phyloP scores from a whole-genome alignment of 30 jellyfish, hydroid and myxozoan genomes.

The Cassiopea xamachana region DNA sequence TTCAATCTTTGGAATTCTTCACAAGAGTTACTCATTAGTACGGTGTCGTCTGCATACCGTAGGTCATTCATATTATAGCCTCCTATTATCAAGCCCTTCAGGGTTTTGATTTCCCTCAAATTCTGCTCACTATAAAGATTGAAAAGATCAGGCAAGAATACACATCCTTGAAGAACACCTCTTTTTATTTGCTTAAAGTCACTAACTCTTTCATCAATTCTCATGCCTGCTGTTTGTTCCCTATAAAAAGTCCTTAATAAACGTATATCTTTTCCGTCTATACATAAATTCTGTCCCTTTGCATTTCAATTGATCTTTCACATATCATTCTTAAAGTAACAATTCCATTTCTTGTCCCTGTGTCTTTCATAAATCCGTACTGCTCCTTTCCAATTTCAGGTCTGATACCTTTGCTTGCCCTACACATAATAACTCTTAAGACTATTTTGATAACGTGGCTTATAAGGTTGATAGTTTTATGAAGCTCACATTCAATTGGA shows the following conservation, averaged over 20 bases:
- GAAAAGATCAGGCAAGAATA: not conserved
- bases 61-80: not conserved
- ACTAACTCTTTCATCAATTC: not conserved
- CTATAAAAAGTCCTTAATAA: not conserved
- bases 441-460: too few relatives aligned
- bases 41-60: conserved; percentile 19
- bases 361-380: too few relatives aligned
- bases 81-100: not conserved
- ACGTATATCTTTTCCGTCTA: conserved; percentile 4
- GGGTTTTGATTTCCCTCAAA: not conserved
- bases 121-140: not conserved
- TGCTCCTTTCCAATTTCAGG: too few relatives aligned
- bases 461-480: too few relatives aligned
- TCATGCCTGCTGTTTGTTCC: not conserved
- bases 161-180: conserved; percentile 3
- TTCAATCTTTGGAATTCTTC: too few relatives aligned
- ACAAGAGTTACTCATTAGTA: not conserved
- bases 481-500: too few relatives aligned
- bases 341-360: too few relatives aligned
- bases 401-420: too few relatives aligned
- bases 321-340: not conserved
- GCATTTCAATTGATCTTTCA: not conserved
- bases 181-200: not conserved
- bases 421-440: too few relatives aligned
- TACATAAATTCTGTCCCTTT: not conserved